Evolutionary conservation across 2,888 invertebrate genomes (phyloP).

Genomic region (Chouioia cunea): DNA sequence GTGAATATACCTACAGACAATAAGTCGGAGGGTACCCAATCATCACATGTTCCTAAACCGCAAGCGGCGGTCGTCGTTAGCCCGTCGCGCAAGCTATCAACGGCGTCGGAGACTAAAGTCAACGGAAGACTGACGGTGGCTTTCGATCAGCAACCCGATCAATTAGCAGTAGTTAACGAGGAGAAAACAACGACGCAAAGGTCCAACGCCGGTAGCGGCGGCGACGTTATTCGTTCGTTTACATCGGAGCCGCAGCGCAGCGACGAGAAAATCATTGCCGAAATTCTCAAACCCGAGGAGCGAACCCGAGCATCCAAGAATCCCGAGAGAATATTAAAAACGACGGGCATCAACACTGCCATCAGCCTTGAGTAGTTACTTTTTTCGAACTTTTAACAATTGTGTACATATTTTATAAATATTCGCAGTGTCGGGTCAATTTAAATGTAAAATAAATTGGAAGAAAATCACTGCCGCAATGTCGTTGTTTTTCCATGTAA

Average conservation of each 20-base stretch:
- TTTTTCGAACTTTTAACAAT: conserved; percentile 54
- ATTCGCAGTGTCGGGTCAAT: conserved; percentile 38
- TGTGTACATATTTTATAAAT: conserved; percentile 66
- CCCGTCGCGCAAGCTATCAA: conserved; percentile 33
- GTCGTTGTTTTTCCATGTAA: conserved; percentile 19
- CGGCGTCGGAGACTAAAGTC: conserved; percentile 58
- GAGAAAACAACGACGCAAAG: conserved; percentile 51
- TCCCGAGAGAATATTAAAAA: conserved; percentile 62
- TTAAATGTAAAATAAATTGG: conserved; percentile 48
- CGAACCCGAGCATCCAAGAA: conserved; percentile 58
- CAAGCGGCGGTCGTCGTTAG: conserved; percentile 9
- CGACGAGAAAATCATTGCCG: conserved; percentile 66
- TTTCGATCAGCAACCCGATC: conserved; percentile 49
- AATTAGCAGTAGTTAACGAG: conserved; percentile 55
- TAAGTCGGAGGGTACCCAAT: conserved; percentile 23
- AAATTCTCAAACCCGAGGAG: conserved; percentile 65
- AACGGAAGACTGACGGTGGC: conserved; percentile 55
- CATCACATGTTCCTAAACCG: conserved; percentile 33
- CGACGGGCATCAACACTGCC: conserved; percentile 65
- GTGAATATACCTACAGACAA: conserved; percentile 13
- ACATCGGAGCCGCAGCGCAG: conserved; percentile 56
- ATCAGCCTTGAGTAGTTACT: conserved; percentile 66
- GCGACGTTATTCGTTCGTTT: conserved; percentile 38
- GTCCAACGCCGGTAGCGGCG: conserved; percentile 47
- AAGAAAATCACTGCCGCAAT: conserved; percentile 51